Evolutionary conservation across 2,888 invertebrate species (phyloP), one percentile per base, ranked within the genome.

Genomic region (Flexamia atlantica): DNA sequence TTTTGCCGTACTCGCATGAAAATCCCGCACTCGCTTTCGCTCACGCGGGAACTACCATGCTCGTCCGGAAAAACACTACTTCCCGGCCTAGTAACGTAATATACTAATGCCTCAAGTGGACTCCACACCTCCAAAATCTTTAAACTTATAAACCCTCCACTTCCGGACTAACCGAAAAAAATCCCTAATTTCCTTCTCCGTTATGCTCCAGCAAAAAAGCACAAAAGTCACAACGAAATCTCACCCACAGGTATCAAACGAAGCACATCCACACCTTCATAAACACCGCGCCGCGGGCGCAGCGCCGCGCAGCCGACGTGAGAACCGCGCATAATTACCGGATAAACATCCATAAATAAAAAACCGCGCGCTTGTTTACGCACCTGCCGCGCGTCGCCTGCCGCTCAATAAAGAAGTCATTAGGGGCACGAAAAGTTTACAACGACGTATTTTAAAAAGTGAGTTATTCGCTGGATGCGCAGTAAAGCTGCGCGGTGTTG

Each of bases 381-480:
- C 82, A 82, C 82, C 68, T 70, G 46, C 46, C n/a, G n/a, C n/a
- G n/a, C n/a, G n/a, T n/a, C n/a, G 70, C 23, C 12, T n/a, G 50
- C 50, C 70, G 82, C 70, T 82, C 82, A 70, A 82, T 82, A 82
- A 82, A 82, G 82, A 82, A 70, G 82, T 82, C 70, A 82, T 82
- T 82, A 82, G 32, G 14, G 2, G 40, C 50, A 76, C 72, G 76
- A 76, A 76, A 76, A 76, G 25, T 76, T 76, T 76, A 70, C 82
- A 70, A 53, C 68, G 82, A 70, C 50, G 82, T 70, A 82, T 82
- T 82, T 82, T 70, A 70, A 82, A 81, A 81, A 81, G 70, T 82
- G 50, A 82, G 50, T 82, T 82, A 82, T 82, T 70, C 82, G 20
- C 53, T 17, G 64, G 81, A 50, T 50, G 30, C 17, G 50, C 82